These are phyloP conservation scores for Cheilosia soror DNA, from an alignment of 2,888 invertebrate genomes.

Conservation along the genomic window DNA sequence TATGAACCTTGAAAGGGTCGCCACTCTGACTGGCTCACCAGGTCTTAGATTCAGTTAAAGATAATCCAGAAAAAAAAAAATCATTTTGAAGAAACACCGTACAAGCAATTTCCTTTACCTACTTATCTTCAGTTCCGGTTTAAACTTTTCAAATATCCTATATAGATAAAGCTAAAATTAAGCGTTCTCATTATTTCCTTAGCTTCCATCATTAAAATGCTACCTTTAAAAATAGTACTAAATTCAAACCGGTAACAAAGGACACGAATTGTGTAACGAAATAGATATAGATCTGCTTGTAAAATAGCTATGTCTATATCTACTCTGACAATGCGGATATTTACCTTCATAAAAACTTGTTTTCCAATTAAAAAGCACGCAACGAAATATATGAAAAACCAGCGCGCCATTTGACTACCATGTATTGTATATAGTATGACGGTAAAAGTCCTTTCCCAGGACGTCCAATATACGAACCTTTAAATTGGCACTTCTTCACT, in stretches of 20 bases:
- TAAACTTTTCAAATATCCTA: neutral
- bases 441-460: slow-evolving; percentile 13
- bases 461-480: slow-evolving; percentile 5
- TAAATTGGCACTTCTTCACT: slow-evolving; percentile 13
- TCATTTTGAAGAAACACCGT: too few relatives aligned
- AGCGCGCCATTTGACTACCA: neutral
- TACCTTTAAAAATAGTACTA: neutral
- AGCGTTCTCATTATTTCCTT: neutral
- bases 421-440: neutral
- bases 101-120: too few relatives aligned
- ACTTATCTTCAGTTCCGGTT: too few relatives aligned
- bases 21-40: too few relatives aligned
- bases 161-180: neutral
- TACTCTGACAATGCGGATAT: neutral
- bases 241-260: neutral
- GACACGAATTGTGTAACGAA: neutral
- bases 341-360: slow-evolving; percentile 20
- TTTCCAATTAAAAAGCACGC: slow-evolving; percentile 37
- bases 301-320: neutral
- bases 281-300: neutral
- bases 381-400: slow-evolving; percentile 28
- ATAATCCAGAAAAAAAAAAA: too few relatives aligned
- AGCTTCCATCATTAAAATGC: neutral
- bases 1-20: too few relatives aligned
- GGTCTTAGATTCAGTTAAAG: too few relatives aligned